Base-by-base conservation (phyloP, 2,797 vertebrate genomes). In the Catamblyrhynchus diadema region DNA sequence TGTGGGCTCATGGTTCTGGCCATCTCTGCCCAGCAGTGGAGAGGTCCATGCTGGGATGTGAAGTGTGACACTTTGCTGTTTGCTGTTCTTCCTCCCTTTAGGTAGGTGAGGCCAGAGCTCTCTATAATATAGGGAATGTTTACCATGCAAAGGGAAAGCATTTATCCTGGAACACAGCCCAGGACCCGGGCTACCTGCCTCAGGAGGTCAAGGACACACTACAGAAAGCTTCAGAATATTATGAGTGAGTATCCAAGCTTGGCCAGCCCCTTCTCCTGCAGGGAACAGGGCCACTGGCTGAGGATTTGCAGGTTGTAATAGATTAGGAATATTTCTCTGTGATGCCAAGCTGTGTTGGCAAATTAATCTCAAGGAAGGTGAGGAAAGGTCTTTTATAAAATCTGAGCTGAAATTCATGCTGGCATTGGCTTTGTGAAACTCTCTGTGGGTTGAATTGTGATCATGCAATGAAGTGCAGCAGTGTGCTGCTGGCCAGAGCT, bases 81-180 rank as follows among this genome's bases (percentile, higher is more conserved):
- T 2, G 7, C 11, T 91, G 3, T 53, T 82, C 56, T 86, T 33
- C 7, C 24, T 21, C 72, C n/a, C 48, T 60, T 33, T 59, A 99
- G 99, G 98, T 99, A 1, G 99, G 99, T 27, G 99, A 99, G 96
- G 99, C 99, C 15, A 97, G 99, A 93, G 99, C 99, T 0, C 97
- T 99, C 51, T 99, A 99, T 94, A 99, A 99, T 90, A 98, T 99
- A 3, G 99, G 99, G 25, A 99, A 99, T 5, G 98, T 99, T 93
- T 99, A 98, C 95, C 99, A 99, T 7, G 99, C 99, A 16, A 99
- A 99, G 94, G 99, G 99, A 12, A 99, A 99, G 97, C 99, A 99
- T 95, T 98, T 99, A 71, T 98, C 99, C 12, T 99, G 99, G 99
- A 98, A 96, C 53, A 89, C 97, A 16, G 96, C 98, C 4, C 99